Base-by-base conservation (phyloP, 1,140 invertebrate species). In the Caenorhabditis briggsae region DNA sequence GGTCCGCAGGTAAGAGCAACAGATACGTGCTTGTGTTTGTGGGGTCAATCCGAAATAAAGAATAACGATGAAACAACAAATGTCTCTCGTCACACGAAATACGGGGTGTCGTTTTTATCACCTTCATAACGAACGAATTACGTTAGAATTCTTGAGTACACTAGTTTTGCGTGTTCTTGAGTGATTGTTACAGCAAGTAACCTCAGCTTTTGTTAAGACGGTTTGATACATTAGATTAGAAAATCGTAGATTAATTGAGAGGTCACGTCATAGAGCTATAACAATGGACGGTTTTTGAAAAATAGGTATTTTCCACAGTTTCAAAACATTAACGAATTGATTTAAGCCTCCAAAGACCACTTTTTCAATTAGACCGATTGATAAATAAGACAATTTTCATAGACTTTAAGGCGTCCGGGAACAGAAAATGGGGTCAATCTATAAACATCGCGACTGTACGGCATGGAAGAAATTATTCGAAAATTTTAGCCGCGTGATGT, bases 1-100 rank as follows among this genome's bases (percentile, higher is more conserved):
- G 96, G 85, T 96, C 95, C 88, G 96, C 96, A 89, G 96, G 96
- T 88, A n/a, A 78, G 65, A 41, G 33, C 33, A 33, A 33, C 33
- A 33, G 33, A 33, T 33, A 33, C 33, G 33, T 33, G 33, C 3
- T 33, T 1, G 33, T 33, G 33, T 33, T 16, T 6, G 46, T 70
- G 65, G 1, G 8, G 33, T 7, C 46, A 46, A 46, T 78, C 50
- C 46, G 50, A 53, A 53, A 11, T 16, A 11, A n/a, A 46, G 46
- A 78, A 50, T 20, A 93, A 89, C 86, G 50, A 89, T 23, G 7
- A 20, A 58, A n/a, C n/a, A n/a, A 18, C n/a, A 33, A 33, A 33
- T 33, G 33, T 3, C 33, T 33, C 33, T 33, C 3, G 33, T n/a
- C 56, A 20, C 11, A 58, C 9, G 20, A 23, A 12, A 25, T 61